Conservation (phyloP, 2,888 invertebrate genomes). For the Mimas tiliae region DNA sequence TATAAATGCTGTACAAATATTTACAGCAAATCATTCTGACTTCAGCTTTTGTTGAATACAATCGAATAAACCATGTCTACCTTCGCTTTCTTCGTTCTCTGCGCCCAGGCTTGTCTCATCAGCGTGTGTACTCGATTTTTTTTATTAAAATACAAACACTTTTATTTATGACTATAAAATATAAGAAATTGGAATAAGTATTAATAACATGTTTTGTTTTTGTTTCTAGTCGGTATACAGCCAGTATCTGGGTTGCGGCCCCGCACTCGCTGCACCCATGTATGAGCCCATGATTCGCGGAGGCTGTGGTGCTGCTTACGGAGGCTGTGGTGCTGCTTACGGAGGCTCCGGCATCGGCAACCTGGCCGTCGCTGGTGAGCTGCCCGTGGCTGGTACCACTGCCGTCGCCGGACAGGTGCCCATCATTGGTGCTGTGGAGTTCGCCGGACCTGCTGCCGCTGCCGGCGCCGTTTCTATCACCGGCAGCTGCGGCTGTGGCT, state of each 20-base stretch:
- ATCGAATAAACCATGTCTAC: conserved; percentile 44
- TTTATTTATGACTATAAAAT: too few species aligned
- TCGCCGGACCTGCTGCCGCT: conserved; percentile 40
- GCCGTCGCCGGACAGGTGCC: conserved; percentile 45
- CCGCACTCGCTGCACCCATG: conserved; percentile 3
- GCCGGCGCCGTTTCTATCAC: conserved; percentile 43
- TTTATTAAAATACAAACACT: not conserved
- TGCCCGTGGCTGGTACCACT: conserved; percentile 48
- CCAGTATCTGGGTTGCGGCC: conserved; percentile 11
- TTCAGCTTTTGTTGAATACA: conserved; percentile 26
- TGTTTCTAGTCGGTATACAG: not conserved
- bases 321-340: conserved; percentile 25
- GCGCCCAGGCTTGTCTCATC: conserved; percentile 55
- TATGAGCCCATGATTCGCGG: conserved; percentile 1
- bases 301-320: conserved; percentile 20
- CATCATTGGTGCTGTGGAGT: conserved; percentile 46
- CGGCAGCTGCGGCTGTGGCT: conserved; percentile 41
- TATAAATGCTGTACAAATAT: not conserved
- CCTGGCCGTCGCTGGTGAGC: conserved; percentile 45
- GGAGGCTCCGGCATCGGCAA: conserved; percentile 44
- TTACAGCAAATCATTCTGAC: not conserved
- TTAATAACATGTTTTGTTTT: not conserved
- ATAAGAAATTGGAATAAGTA: too few species aligned
- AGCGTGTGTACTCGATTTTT: conserved; percentile 41
- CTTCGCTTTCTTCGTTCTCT: conserved; percentile 47